These are phyloP conservation scores for Pyrgus malvae DNA, from an alignment of 2,888 invertebrate species.

Conservation along the genomic window DNA sequence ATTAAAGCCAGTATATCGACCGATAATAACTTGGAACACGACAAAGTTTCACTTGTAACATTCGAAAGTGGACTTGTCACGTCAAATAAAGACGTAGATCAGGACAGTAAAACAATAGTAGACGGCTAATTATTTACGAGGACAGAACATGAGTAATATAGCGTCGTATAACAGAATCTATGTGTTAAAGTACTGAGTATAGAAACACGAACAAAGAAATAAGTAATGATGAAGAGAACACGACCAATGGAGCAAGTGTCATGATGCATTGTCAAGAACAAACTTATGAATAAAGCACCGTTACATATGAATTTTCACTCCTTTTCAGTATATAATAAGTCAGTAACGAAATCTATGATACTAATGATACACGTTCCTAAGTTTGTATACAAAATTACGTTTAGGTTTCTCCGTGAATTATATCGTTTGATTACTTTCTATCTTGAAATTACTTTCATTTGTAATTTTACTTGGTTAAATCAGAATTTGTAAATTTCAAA, in stretches of 20 bases:
- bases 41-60: slow-evolving; percentile 23
- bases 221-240: slow-evolving; percentile 13
- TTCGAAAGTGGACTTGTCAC: slow-evolving; percentile 26
- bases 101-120: slow-evolving; percentile 7
- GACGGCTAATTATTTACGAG: slow-evolving; percentile 16
- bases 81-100: slow-evolving; percentile 10
- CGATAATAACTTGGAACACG: slow-evolving; percentile 4
- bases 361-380: no score
- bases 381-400: no score
- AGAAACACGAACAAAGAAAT: slow-evolving; percentile 19
- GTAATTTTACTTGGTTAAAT: neutral
- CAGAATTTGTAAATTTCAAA: no score
- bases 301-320: slow-evolving; percentile 37
- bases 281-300: slow-evolving; percentile 31
- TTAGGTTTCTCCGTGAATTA: neutral
- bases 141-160: slow-evolving; percentile 23
- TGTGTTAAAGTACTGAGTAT: slow-evolving; percentile 9
- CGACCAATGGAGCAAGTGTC: slow-evolving; percentile 14
- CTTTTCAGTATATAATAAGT: slow-evolving; percentile 36
- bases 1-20: neutral
- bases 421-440: neutral
- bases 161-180: slow-evolving; percentile 12
- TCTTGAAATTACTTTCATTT: neutral
- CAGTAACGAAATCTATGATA: slow-evolving; percentile 21
- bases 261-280: slow-evolving; percentile 15